A percentile compares a stretch with the other conserved stretches of the same genome.
These are phyloP conservation scores for Oreohelix idahoensis DNA, from an alignment of 1,140 invertebrate genomes.

Conservation along the genomic window DNA sequence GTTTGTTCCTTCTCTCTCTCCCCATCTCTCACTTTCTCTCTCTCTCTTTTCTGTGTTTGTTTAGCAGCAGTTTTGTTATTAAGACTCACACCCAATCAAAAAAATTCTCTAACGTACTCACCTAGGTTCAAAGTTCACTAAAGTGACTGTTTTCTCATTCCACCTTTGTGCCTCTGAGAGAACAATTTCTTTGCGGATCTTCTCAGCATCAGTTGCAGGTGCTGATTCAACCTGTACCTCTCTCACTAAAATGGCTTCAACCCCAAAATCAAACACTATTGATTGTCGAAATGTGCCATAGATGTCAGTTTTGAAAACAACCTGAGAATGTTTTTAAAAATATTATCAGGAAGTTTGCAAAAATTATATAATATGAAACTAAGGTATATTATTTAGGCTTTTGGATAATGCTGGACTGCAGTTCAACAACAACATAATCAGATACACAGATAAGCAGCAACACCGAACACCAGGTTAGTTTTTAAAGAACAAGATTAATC, in stretches of 20 bases:
- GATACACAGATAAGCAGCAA: no score
- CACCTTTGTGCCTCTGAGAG: conserved; percentile 77
- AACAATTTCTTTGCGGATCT: conserved; percentile 77
- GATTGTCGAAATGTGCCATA: conserved; percentile 88
- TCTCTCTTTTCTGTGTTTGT: no score
- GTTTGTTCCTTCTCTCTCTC: no score
- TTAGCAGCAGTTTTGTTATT: no score
- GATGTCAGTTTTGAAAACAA: conserved; percentile 82
- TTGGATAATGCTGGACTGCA: no score
- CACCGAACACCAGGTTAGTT: no score
- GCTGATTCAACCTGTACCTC: conserved; percentile 86
- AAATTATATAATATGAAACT: no score
- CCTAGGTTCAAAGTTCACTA: conserved; percentile 78
- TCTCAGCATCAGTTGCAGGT: conserved; percentile 80
- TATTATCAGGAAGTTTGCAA: not conserved
- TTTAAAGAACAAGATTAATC: no score
- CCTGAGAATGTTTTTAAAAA: conserved; percentile 53
- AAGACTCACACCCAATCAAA: no score
- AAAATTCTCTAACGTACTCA: conserved; percentile 41
- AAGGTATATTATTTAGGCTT: no score
- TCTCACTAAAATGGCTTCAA: conserved; percentile 80
- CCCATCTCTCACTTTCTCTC: no score
- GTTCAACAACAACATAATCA: no score
- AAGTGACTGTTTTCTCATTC: conserved; percentile 76
- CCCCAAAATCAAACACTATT: conserved; percentile 85